Conservation (phyloP, 2,113 vertebrate genomes). For the Oreotrochilus melanogaster region DNA sequence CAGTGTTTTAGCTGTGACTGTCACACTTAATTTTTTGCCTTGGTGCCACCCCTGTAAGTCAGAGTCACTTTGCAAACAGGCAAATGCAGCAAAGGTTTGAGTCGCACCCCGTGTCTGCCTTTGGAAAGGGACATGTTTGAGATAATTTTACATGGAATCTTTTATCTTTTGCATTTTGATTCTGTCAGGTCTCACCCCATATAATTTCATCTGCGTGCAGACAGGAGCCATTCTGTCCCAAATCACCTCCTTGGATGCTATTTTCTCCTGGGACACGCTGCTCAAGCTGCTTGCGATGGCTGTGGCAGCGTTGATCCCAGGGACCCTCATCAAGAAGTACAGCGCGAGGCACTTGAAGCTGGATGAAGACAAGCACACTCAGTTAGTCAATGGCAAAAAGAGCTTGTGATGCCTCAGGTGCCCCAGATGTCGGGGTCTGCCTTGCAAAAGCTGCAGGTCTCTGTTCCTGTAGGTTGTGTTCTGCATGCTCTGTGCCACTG, state of each 20-base stretch:
- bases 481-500: conserved; percentile 30
- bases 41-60: neutral
- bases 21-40: neutral
- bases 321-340: conserved; percentile 87
- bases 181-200: conserved; percentile 89
- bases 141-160: neutral
- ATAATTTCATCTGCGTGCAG: conserved; percentile 98
- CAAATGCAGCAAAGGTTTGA: neutral
- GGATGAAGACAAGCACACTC: conserved; percentile 52
- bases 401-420: conserved; percentile 73
- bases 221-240: conserved; percentile 93
- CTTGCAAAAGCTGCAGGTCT: neutral
- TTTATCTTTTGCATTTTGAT: neutral
- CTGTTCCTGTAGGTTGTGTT: neutral
- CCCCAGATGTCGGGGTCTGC: neutral
- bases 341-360: conserved; percentile 81
- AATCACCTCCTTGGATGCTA: conserved; percentile 90
- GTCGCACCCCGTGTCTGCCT: neutral
- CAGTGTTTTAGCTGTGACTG: neutral
- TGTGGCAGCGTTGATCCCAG: conserved; percentile 87
- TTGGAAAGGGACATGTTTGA: neutral
- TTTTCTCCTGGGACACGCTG: conserved; percentile 90
- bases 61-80: neutral
- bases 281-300: conserved; percentile 92
- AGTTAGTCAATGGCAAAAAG: conserved; percentile 77